Evolutionary conservation across 2,113 vertebrate species (phyloP).

Genomic region (Rallus limicola): DNA sequence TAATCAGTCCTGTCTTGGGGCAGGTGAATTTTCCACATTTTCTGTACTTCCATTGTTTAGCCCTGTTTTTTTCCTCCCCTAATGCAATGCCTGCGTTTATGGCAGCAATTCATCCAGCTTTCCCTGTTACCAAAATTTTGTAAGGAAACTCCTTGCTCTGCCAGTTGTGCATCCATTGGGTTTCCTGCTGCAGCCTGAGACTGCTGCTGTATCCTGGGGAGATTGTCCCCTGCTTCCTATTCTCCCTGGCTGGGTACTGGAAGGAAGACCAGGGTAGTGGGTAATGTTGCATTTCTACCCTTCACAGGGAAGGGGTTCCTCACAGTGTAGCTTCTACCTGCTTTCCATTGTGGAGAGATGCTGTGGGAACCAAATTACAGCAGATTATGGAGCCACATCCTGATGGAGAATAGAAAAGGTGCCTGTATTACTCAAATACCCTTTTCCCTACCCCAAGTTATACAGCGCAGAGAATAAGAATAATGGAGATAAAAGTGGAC

Average conservation of each 20-base stretch:
- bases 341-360: neutral
- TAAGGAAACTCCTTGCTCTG: neutral
- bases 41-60: neutral
- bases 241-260: rapidly evolving
- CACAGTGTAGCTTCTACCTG: neutral
- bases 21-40: neutral
- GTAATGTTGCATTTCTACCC: neutral
- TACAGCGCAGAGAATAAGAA: neutral
- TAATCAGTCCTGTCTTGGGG: neutral
- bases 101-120: neutral
- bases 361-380: neutral
- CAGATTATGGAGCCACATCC: neutral
- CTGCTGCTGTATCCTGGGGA: neutral
- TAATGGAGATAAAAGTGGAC: neutral
- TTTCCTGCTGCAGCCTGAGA: neutral
- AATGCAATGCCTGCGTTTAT: neutral
- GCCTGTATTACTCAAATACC: neutral
- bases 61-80: neutral
- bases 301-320: neutral
- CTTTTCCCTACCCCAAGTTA: neutral
- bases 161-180: neutral
- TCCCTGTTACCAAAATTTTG: neutral
- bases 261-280: rapidly evolving
- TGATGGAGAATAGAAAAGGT: neutral
- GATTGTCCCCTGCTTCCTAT: too few species aligned